These are phyloP conservation scores for Anguilla anguilla DNA, from an alignment of 2,797 vertebrate genomes.

Conservation along the genomic window DNA sequence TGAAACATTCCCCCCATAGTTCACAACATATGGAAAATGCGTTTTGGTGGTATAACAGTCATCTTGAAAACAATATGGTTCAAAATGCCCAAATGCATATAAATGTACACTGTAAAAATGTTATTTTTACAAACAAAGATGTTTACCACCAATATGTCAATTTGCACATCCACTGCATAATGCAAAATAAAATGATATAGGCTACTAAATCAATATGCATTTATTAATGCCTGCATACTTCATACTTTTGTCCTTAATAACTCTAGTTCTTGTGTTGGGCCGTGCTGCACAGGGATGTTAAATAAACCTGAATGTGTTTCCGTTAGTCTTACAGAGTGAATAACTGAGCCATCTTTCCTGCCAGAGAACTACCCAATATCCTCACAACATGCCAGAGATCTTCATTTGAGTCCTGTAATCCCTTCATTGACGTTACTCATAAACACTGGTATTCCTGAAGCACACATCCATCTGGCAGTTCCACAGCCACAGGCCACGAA, in stretches of 20 bases:
- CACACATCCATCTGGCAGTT: neutral
- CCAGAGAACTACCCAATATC: neutral
- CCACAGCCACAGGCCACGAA: neutral
- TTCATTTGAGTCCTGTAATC: neutral
- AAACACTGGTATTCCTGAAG: neutral
- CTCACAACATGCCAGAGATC: conserved; percentile 30
- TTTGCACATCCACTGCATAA: too few relatives aligned
- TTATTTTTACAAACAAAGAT: too few relatives aligned
- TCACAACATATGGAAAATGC: neutral
- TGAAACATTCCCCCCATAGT: neutral
- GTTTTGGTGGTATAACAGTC: neutral
- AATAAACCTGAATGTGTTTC: neutral
- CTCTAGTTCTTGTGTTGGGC: neutral
- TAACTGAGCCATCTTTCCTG: neutral
- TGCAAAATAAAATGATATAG: neutral
- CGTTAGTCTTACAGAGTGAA: neutral
- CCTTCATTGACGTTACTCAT: neutral
- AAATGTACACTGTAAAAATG: too few relatives aligned
- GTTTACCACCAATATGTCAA: neutral
- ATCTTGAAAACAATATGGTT: neutral
- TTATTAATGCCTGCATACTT: neutral
- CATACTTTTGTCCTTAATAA: neutral
- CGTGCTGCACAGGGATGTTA: neutral
- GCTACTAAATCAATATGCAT: neutral
- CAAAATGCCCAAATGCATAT: neutral